Conservation (phyloP, 2,113 vertebrate species). For the Psettodes erumei region DNA sequence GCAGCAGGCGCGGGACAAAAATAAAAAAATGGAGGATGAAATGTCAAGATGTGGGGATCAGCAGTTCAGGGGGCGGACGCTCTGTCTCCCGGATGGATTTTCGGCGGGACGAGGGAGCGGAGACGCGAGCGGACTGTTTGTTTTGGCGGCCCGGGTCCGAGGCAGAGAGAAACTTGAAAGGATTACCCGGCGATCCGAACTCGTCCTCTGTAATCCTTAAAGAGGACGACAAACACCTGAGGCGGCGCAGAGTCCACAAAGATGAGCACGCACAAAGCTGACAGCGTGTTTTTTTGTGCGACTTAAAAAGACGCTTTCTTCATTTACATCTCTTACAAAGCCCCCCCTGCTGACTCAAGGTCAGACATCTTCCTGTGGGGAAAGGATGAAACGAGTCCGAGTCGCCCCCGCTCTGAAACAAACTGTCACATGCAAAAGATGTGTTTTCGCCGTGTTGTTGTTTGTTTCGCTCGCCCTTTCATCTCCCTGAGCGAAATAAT, state of each 20-base stretch:
- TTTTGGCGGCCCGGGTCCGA: conserved; percentile 28
- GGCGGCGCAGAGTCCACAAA: conserved; percentile 50
- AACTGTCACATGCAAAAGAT: conserved; percentile 22
- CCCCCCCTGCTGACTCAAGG: no score
- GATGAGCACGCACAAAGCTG: conserved; percentile 24
- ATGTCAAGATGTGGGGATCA: conserved; percentile 11
- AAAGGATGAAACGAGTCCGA: conserved; percentile 41
- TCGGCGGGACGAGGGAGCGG: conserved; percentile 3
- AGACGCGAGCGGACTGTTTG: conserved; percentile 30
- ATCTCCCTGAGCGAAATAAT: conserved; percentile 21
- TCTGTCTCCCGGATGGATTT: conserved; percentile 29
- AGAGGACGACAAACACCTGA: conserved; percentile 69
- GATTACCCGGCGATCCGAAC: conserved; percentile 59
- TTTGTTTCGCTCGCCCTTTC: no score
- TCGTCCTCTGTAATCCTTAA: conserved; percentile 57
- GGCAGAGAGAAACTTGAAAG: conserved; percentile 40
- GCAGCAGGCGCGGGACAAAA: conserved; percentile 25
- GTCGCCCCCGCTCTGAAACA: conserved; percentile 13
- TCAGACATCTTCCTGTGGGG: conserved; percentile 32
- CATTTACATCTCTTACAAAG: conserved; percentile 61
- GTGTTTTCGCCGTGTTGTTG: conserved; percentile 14
- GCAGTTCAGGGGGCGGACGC: conserved; percentile 16
- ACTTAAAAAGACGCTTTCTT: conserved; percentile 42
- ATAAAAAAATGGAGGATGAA: not conserved
- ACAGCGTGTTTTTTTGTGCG: conserved; percentile 34